phyloP scores from a whole-genome alignment of 2,113 vertebrate species.

The Festucalex cinctus region DNA sequence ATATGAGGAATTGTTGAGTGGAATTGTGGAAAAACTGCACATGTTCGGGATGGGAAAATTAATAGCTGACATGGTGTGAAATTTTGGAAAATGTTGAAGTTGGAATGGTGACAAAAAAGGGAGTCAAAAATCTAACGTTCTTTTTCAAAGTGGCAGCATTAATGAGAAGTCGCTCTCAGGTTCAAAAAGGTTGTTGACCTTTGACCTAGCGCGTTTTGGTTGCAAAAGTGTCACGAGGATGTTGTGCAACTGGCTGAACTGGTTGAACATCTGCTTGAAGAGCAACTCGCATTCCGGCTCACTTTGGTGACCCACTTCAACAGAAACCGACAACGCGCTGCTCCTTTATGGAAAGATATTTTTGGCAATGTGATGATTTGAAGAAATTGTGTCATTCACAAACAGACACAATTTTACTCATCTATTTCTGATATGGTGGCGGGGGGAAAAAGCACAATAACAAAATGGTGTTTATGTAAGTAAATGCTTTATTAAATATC shows the following conservation, averaged over 20 bases:
- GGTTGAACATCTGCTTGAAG: neutral
- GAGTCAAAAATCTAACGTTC: too few relatives aligned
- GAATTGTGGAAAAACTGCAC: too few relatives aligned
- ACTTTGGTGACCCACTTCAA: neutral
- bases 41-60: too few relatives aligned
- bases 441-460: slow-evolving; percentile 8
- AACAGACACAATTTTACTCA: too few relatives aligned
- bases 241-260: slow-evolving; percentile 23
- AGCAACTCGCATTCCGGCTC: neutral
- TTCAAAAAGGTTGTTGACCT: neutral
- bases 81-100: too few relatives aligned
- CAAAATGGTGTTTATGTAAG: neutral
- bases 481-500: slow-evolving; percentile 49
- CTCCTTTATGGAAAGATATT: neutral
- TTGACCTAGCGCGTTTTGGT: neutral
- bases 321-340: neutral
- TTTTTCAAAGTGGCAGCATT: too few relatives aligned
- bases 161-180: neutral
- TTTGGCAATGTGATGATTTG: neutral
- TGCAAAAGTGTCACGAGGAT: neutral
- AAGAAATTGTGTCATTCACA: too few relatives aligned
- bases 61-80: too few relatives aligned
- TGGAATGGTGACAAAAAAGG: too few relatives aligned
- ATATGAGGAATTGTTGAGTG: too few relatives aligned
- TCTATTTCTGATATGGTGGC: neutral